These are phyloP conservation scores for Carduelis carduelis DNA, from an alignment of 2,797 vertebrate genomes.

Conservation along the genomic window DNA sequence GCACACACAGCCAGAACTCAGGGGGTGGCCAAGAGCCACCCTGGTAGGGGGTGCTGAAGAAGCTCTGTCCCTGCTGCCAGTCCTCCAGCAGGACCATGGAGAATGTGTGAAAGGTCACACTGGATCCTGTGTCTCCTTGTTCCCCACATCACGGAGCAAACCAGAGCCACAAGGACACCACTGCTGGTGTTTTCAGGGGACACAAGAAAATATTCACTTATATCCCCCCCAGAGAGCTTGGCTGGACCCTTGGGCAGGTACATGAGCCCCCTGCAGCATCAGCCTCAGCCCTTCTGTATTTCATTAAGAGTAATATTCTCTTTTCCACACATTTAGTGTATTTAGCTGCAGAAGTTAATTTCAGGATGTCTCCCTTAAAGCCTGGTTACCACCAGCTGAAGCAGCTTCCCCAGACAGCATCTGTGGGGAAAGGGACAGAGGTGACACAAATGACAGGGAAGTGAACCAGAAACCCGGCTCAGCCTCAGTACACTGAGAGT, in stretches of 20 bases:
- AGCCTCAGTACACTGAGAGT: not conserved
- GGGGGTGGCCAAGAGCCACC: not conserved
- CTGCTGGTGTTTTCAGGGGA: not conserved
- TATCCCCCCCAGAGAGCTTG: not conserved
- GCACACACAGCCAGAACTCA: not conserved
- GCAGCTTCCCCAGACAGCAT: not conserved
- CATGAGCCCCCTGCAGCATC: fast-evolving
- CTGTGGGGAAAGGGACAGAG: fast-evolving
- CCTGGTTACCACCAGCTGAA: not conserved
- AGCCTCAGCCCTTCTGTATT: not conserved
- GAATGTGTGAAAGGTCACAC: fast-evolving
- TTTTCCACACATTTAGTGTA: fast-evolving
- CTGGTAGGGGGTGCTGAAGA: not conserved
- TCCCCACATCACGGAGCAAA: fast-evolving
- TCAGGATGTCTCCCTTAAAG: not conserved
- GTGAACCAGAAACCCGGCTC: not conserved
- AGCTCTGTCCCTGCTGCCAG: not conserved
- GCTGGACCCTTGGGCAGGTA: not conserved
- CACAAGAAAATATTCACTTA: fast-evolving
- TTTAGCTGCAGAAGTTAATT: not conserved
- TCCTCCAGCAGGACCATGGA: fast-evolving
- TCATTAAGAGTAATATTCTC: fast-evolving
- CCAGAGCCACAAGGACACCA: not conserved
- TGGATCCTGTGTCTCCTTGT: not conserved
- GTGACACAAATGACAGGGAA: not conserved